These are phyloP conservation scores for Murina feae DNA, from an alignment of 2,113 vertebrate species.

Conservation along the genomic window DNA sequence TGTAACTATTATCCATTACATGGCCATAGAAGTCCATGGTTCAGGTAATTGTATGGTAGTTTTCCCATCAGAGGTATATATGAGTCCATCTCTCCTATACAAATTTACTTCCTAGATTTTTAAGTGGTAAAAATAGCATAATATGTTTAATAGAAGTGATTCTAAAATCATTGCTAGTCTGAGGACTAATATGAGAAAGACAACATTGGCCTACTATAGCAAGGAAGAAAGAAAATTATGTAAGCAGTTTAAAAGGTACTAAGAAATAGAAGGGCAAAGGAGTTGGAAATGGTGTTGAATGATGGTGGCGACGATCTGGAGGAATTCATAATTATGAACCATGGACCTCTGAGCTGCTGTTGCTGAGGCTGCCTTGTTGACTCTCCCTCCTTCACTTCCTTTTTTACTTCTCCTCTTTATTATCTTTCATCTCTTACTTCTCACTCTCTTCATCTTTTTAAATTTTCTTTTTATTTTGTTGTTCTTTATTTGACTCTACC, in stretches of 20 bases:
- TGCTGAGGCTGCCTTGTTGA: accelerated
- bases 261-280: background rate
- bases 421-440: background rate
- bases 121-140: background rate
- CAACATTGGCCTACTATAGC: background rate
- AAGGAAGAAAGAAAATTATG: background rate
- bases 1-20: background rate
- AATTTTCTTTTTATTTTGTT: background rate
- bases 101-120: background rate
- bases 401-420: background rate
- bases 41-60: background rate
- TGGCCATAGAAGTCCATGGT: background rate
- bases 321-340: background rate
- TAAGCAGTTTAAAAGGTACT: background rate
- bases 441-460: background rate
- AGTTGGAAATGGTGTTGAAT: background rate
- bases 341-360: background rate
- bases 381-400: background rate
- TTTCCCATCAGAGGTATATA: background rate
- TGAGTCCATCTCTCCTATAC: background rate
- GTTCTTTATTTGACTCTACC: background rate
- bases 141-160: background rate
- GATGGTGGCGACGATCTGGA: background rate
- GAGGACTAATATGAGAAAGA: background rate
- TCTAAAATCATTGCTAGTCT: background rate